Evolutionary conservation across 2,888 invertebrate species (phyloP).

Genomic region (Geophilus truncorum): DNA sequence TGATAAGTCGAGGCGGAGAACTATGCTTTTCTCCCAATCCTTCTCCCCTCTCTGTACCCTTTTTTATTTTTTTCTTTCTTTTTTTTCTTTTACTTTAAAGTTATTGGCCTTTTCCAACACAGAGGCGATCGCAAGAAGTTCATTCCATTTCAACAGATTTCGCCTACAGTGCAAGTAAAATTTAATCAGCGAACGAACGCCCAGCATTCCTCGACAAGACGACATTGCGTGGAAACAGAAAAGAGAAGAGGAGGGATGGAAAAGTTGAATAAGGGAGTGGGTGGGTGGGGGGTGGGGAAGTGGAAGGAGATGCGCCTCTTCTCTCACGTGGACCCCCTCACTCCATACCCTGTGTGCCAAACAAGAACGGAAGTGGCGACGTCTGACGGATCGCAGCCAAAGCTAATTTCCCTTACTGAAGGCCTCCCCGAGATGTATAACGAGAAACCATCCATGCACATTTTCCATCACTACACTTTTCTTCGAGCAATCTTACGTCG

Average conservation of each 20-base stretch:
- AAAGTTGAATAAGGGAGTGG: neutral
- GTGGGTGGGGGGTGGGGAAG: neutral
- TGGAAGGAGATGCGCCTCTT: no score
- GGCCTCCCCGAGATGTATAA: neutral
- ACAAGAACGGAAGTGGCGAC: constrained; percentile 14
- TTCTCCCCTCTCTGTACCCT: neutral
- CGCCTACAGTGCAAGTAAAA: constrained; percentile 15
- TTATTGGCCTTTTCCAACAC: neutral
- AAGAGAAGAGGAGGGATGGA: constrained; percentile 14
- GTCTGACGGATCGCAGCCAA: constrained; percentile 9
- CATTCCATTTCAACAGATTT: constrained; percentile 17
- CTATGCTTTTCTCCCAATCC: neutral
- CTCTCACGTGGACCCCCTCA: constrained; percentile 6
- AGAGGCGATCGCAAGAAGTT: constrained; percentile 15
- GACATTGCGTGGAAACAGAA: constrained; percentile 16
- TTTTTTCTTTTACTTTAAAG: constrained; percentile 1
- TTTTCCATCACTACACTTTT: neutral
- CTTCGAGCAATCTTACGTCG: constrained; percentile 2
- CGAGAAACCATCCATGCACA: neutral
- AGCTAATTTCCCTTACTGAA: constrained; percentile 11
- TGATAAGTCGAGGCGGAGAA: neutral
- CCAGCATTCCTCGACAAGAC: constrained; percentile 14
- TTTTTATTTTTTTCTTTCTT: neutral
- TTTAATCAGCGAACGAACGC: constrained; percentile 15
- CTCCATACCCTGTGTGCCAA: neutral